Percentiles rank a stretch among this genome's conserved stretches.
phyloP scores from a whole-genome alignment of 2,888 invertebrate genomes.

The Cataglyphis albicans region DNA sequence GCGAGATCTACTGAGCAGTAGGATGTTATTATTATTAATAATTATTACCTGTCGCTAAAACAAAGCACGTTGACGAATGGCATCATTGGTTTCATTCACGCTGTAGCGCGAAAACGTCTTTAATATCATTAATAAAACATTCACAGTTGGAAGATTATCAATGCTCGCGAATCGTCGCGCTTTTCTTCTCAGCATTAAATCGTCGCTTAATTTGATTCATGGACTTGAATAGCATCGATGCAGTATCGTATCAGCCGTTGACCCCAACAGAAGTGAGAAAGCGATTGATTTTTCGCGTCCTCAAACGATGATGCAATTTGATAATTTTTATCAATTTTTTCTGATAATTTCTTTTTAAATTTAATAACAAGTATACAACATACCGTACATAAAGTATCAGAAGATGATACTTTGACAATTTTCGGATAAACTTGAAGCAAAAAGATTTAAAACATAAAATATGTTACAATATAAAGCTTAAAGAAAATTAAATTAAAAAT shows the following conservation, averaged over 20 bases:
- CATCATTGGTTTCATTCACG: slow-evolving; percentile 34
- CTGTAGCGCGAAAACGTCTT: slow-evolving; percentile 25
- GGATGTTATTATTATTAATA: not conserved
- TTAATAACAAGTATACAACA: not conserved
- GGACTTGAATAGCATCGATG: not conserved
- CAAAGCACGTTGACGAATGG: slow-evolving; percentile 18
- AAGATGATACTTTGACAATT: not conserved
- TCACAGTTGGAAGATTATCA: not conserved
- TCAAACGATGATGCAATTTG: not conserved
- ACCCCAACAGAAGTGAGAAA: not conserved
- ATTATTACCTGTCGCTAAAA: slow-evolving; percentile 7
- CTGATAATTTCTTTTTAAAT: not conserved
- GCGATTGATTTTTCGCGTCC: not conserved
- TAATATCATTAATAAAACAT: slow-evolving; percentile 50
- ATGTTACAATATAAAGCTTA: not conserved
- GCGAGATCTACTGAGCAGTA: not conserved
- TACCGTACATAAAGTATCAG: not conserved
- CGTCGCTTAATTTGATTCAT: slow-evolving; percentile 32
- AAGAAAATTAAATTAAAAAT: not conserved
- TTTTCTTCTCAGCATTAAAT: slow-evolving; percentile 15
- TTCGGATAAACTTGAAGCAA: not conserved
- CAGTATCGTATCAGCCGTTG: not conserved
- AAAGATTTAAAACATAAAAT: not conserved
- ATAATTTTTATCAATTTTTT: not conserved
- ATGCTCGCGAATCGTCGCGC: not conserved